These are phyloP conservation scores for Argynnis bischoffii DNA, from an alignment of 2,888 invertebrate genomes.

Conservation along the genomic window DNA sequence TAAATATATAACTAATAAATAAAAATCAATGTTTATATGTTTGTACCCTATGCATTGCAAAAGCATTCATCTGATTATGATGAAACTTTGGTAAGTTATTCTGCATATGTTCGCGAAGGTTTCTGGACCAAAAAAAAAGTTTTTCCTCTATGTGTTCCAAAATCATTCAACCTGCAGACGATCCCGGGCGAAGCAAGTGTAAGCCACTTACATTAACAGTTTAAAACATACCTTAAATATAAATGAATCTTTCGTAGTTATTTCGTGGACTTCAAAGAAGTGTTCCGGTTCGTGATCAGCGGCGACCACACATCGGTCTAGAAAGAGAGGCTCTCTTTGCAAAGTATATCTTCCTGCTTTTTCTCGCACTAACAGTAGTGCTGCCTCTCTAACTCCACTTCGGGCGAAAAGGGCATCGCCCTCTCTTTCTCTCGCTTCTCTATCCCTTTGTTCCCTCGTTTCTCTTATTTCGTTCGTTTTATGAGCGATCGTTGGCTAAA, in stretches of 20 bases:
- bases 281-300: conserved; percentile 95
- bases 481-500: conserved; percentile 87
- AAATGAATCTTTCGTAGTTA: conserved; percentile 95
- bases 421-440: conserved; percentile 71
- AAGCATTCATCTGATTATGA: too few relatives aligned
- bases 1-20: too few relatives aligned
- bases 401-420: conserved; percentile 85
- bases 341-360: conserved; percentile 94
- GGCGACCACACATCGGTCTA: conserved; percentile 95
- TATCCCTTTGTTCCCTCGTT: conserved; percentile 70
- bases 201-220: neutral
- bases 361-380: conserved; percentile 93
- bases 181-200: too few relatives aligned
- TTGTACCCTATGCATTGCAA: too few relatives aligned
- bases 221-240: conserved; percentile 91
- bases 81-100: too few relatives aligned
- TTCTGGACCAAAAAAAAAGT: too few relatives aligned
- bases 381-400: conserved; percentile 92
- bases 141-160: too few relatives aligned
- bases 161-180: too few relatives aligned
- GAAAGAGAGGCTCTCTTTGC: conserved; percentile 93
- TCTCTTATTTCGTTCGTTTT: conserved; percentile 85
- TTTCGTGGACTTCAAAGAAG: conserved; percentile 97
- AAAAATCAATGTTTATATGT: too few relatives aligned
- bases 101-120: too few relatives aligned